Evolutionary conservation across 2,797 vertebrate genomes (phyloP), one percentile per base, ranked within the genome.

Genomic region (Anableps anableps): DNA sequence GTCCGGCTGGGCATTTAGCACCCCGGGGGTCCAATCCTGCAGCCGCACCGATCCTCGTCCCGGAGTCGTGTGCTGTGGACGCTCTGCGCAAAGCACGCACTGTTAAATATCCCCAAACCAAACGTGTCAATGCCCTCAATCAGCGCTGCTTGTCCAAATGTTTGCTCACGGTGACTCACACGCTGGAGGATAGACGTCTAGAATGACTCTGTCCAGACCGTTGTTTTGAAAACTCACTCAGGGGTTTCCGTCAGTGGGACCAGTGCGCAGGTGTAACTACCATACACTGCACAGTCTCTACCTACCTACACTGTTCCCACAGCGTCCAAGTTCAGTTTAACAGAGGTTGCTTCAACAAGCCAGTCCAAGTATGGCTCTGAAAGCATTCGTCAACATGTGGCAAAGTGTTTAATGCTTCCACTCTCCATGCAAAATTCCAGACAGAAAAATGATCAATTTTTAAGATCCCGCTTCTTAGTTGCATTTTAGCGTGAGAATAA

Each of bases 1-100:
- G 93, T 90, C 92, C 91, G 92, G 92, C 93, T 92, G 93, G 89
- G 92, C 95, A 95, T 95, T 92, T 89, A 95, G 89, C 88, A 88
- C 53, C 88, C 31, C 74, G 82, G 88, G 91, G 76, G 90, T 93
- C 91, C 91, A 89, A 92, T 90, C 90, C 84, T 76, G 76, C 80
- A 81, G 79, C 74, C 62, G 70, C 85, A 82, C 88, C 91, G 87
- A 88, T 84, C 85, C 81, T 78, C 80, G 86, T 90, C 88, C 88
- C 78, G 77, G 85, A 80, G 82, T 77, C 73, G 84, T 48, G 80
- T 50, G 79, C 74, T 74, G 64, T 41, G 78, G 51, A 36, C 79
- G 78, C 84, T 76, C 29, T 9, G 78, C 68, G 76, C 82, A 29
- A 58, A 43, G 41, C 79, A 26, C 81, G 84, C 79, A 76, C 88